These are phyloP conservation scores for Chaetoderma sp. DNA, from an alignment of 2,888 invertebrate genomes.

Conservation along the genomic window DNA sequence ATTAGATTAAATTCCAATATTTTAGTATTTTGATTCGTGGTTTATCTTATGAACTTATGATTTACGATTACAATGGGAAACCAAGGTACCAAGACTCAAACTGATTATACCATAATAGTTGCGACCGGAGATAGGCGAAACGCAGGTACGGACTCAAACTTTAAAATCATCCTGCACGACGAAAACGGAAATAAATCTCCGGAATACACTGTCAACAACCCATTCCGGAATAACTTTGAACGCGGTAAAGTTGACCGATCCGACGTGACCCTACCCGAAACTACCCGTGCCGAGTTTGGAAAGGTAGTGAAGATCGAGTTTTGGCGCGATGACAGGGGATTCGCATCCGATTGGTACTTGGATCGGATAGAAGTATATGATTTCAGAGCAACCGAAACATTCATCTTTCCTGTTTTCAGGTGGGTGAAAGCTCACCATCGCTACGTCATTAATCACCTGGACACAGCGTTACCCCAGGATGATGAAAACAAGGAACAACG, in stretches of 20 bases:
- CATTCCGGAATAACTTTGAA: slow-evolving; percentile 42
- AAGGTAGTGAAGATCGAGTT: slow-evolving; percentile 44
- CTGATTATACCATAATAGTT: no score
- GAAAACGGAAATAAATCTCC: slow-evolving; percentile 50
- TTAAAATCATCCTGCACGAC: slow-evolving; percentile 61
- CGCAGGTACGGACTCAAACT: slow-evolving; percentile 63
- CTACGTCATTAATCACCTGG: slow-evolving; percentile 58
- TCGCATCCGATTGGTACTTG: slow-evolving; percentile 62
- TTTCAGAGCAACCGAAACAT: slow-evolving; percentile 30
- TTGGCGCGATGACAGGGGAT: slow-evolving; percentile 59
- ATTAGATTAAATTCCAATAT: no score
- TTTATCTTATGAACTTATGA: no score
- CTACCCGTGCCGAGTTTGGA: slow-evolving; percentile 23
- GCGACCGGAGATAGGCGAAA: slow-evolving; percentile 64
- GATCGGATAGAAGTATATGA: slow-evolving; percentile 41
- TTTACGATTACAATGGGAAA: no score
- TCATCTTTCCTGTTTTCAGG: slow-evolving; percentile 59
- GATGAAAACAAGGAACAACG: slow-evolving; percentile 57
- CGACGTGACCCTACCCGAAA: slow-evolving; percentile 27
- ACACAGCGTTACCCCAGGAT: slow-evolving; percentile 60
- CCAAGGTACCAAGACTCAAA: no score
- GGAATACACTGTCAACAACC: slow-evolving; percentile 51
- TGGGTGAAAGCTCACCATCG: slow-evolving; percentile 59
- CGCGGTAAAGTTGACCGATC: neutral
- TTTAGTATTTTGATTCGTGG: no score